Conservation (phyloP, 35 echinoderm and acorn worm genomes). For the Patiria miniata region DNA sequence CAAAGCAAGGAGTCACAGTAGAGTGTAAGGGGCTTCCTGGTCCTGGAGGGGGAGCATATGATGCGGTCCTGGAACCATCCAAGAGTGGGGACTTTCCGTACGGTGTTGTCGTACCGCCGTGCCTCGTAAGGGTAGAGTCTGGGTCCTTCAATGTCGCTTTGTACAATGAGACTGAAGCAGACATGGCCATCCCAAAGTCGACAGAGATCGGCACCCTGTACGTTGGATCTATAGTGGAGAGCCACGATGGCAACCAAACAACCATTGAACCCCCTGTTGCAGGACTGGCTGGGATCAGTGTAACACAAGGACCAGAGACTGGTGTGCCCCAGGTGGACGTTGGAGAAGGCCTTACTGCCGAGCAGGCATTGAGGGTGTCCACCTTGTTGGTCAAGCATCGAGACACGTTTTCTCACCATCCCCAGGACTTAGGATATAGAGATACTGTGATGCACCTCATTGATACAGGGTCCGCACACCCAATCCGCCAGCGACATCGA, state of each 20-base stretch:
- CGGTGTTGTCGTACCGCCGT: too few relatives aligned
- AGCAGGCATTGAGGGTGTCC: not conserved
- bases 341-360: not conserved
- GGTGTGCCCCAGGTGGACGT: not conserved
- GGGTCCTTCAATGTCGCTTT: not conserved
- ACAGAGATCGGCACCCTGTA: not conserved
- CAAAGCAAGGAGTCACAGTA: too few relatives aligned
- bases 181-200: not conserved
- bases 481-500: conserved; percentile 9
- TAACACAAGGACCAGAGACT: not conserved
- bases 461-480: not conserved
- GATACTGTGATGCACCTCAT: conserved; percentile 22
- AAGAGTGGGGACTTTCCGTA: too few relatives aligned
- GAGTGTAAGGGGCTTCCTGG: too few relatives aligned
- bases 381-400: not conserved
- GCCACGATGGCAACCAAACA: not conserved
- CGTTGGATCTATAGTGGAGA: not conserved
- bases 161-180: conserved; percentile 4
- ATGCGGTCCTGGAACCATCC: too few relatives aligned
- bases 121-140: too few relatives aligned
- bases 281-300: not conserved
- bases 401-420: conserved; percentile 23
- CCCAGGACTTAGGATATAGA: not conserved
- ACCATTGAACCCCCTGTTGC: not conserved
- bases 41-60: too few relatives aligned